A percentile compares a stretch with the other conserved stretches of the same genome.
phyloP scores from a whole-genome alignment of 2,113 vertebrate species.

The Pungitius pungitius region DNA sequence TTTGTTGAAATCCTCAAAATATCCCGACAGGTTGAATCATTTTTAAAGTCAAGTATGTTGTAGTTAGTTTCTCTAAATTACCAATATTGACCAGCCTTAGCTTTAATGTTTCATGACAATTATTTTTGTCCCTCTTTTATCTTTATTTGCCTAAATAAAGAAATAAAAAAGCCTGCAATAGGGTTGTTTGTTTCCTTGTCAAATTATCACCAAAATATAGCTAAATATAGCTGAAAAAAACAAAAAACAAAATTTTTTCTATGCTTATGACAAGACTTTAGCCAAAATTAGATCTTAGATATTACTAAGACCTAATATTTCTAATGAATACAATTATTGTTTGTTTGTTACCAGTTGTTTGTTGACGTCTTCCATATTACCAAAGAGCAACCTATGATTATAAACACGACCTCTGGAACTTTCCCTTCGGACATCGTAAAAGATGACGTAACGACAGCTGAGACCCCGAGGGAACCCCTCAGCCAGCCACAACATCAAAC shows the following conservation, averaged over 20 bases:
- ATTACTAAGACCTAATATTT: constrained; percentile 2
- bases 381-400: not conserved
- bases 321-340: not conserved
- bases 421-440: constrained; percentile 12
- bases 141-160: too few relatives aligned
- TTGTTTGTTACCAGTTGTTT: not conserved
- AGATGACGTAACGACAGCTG: constrained; percentile 29
- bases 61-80: too few relatives aligned
- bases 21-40: too few relatives aligned
- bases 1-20: too few relatives aligned
- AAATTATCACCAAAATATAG: not conserved
- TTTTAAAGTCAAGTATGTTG: too few relatives aligned
- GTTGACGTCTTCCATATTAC: constrained; percentile 6
- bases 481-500: not conserved
- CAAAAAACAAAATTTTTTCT: not conserved
- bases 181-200: not conserved
- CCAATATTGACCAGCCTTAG: not conserved
- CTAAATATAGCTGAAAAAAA: too few relatives aligned
- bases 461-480: not conserved
- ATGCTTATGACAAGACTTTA: not conserved
- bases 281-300: not conserved
- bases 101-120: not conserved
- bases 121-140: not conserved
- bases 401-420: constrained; percentile 17
- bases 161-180: not conserved